These are phyloP conservation scores for Stichodactyla mertensii DNA, from an alignment of 64 coral and sea anemone species.

Conservation along the genomic window DNA sequence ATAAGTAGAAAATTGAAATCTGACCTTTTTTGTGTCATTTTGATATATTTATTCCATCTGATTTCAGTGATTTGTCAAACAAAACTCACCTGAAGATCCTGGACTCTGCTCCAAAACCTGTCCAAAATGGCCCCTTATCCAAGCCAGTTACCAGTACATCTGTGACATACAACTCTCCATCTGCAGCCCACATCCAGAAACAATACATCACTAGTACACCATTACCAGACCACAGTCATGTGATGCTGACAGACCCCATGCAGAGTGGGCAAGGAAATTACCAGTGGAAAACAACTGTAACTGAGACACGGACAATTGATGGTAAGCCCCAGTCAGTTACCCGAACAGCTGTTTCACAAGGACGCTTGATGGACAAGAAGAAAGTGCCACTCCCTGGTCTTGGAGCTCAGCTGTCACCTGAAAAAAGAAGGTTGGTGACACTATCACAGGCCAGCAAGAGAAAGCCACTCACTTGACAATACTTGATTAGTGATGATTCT, in stretches of 20 bases:
- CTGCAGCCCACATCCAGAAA: constrained; percentile 17
- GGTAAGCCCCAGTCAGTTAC: constrained; percentile 23
- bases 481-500: no score
- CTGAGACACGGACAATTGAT: constrained; percentile 29
- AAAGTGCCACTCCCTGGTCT: constrained; percentile 82
- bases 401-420: constrained; percentile 49
- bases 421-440: constrained; percentile 55
- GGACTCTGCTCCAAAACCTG: constrained; percentile 56
- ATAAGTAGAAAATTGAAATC: no score
- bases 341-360: constrained; percentile 39
- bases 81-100: constrained; percentile 84
- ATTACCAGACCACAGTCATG: constrained; percentile 61
- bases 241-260: constrained; percentile 51
- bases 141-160: constrained; percentile 22
- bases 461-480: no score
- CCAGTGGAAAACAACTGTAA: constrained; percentile 54
- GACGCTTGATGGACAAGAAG: constrained; percentile 81
- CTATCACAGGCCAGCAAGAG: no score
- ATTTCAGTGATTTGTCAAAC: constrained; percentile 72
- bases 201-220: constrained; percentile 69
- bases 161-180: constrained; percentile 28
- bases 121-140: constrained; percentile 68
- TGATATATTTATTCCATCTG: not conserved
- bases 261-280: constrained; percentile 42
- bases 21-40: not conserved